Base-by-base conservation (phyloP, 2,797 vertebrate genomes). In the Poeciliopsis gracilis region DNA sequence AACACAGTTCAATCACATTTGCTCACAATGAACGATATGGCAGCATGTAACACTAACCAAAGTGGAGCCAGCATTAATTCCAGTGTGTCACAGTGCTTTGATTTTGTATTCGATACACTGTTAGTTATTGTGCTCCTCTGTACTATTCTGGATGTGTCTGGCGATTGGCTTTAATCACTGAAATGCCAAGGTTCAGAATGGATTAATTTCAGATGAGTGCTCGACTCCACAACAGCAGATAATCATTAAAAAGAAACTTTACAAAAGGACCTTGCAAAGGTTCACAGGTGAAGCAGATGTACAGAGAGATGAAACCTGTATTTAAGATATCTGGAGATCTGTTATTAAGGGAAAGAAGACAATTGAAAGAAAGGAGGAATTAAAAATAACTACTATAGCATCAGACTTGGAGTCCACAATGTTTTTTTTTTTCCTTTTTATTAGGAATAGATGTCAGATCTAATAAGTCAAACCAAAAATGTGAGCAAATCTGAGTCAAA, bases 1-100 rank as follows among this genome's bases (percentile, higher is more conserved):
- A 88, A 89, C 86, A 77, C 84, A 69, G 20, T 85, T 91, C 81
- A 85, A 77, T 89, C 86, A 84, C 83, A 86, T 90, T 90, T 82
- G 78, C 77, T 81, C 87, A 59, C 75, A 80, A 59, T 83, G 77
- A 87, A 83, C 78, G 79, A 91, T 74, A 78, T 23, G 36, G 55
- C 51, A 15, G 51, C 63, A 49, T 57, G 79, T 77, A 73, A 83
- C 12, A 46, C 87, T 76, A 79, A 88, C 82, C 33, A 3, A 80
- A 87, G 88, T 78, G 30, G 75, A 85, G 57, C 82, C 1, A 9
- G 30, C 13, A 72, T 74, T 81, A 12, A 70, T 84, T 84, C 74
- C 71, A 18, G 76, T 23, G 45, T n/a, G 79, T 89, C 87, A 49
- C 81, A 30, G 70, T 5, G 28, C 88, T 89, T 86, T 87, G 86